Conservation (phyloP, 2,113 vertebrate genomes). For the Caretta caretta region DNA sequence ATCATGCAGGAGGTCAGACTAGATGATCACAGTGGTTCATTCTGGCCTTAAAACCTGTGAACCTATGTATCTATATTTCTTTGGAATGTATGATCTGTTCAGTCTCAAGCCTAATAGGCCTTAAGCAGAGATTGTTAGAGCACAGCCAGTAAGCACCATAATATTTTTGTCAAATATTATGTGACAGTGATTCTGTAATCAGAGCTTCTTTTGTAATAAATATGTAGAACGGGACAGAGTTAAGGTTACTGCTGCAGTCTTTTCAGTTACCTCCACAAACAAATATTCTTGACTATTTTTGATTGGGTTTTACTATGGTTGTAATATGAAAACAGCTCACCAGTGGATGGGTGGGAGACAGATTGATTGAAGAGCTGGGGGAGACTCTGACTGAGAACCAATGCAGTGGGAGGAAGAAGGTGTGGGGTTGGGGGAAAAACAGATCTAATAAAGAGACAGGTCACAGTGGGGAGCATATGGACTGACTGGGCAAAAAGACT, state of each 20-base stretch:
- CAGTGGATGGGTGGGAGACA: too few species aligned
- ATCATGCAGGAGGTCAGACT: neutral
- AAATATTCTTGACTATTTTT: slow-evolving; percentile 37
- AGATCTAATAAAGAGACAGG: too few species aligned
- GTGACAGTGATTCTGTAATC: neutral
- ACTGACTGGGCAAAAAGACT: too few species aligned
- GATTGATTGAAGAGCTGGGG: too few species aligned
- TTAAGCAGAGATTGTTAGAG: neutral
- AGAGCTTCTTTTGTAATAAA: slow-evolving; percentile 11
- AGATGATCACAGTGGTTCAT: neutral
- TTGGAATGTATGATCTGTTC: neutral
- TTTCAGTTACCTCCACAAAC: slow-evolving; percentile 33
- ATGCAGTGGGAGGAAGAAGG: too few species aligned
- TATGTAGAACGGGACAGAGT: neutral
- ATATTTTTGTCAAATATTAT: neutral
- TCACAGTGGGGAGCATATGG: too few species aligned
- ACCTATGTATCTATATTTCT: slow-evolving; percentile 3
- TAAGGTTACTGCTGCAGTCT: neutral
- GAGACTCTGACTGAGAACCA: too few species aligned
- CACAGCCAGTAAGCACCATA: neutral
- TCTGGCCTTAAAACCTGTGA: neutral
- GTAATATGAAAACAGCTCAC: neutral
- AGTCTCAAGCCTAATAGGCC: neutral
- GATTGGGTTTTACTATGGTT: slow-evolving; percentile 1
- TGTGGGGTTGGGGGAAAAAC: too few species aligned